These are phyloP conservation scores for Myotis pilosus DNA, from an alignment of 2,797 vertebrate species.

Conservation along the genomic window DNA sequence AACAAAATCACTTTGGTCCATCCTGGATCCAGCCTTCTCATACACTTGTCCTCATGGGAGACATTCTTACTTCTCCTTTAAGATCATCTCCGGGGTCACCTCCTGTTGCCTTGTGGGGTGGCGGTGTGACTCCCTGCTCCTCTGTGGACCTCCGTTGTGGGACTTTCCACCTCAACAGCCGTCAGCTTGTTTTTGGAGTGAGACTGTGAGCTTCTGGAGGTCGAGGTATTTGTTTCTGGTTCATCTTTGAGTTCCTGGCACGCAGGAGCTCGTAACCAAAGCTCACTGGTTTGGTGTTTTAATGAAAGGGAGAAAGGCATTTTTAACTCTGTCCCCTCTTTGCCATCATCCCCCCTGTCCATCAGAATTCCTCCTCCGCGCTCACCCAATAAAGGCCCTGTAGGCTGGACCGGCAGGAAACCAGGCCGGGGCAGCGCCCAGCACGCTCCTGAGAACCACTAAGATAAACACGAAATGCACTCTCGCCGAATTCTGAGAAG, in stretches of 20 bases:
- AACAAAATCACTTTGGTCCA: neutral
- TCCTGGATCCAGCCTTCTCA: neutral
- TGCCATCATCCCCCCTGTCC: neutral
- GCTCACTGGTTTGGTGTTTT: neutral
- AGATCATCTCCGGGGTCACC: neutral
- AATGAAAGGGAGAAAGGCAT: neutral
- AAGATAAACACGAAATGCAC: conserved; percentile 70
- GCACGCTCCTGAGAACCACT: conserved; percentile 56
- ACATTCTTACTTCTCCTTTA: neutral
- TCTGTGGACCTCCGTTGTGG: accelerated
- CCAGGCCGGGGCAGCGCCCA: neutral
- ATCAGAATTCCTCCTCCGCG: neutral
- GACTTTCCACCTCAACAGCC: neutral
- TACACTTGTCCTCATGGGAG: neutral
- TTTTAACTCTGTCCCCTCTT: neutral
- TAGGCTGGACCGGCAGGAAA: conserved; percentile 35
- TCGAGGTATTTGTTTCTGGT: neutral
- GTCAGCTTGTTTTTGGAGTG: neutral
- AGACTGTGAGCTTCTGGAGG: neutral
- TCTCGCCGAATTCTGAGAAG: conserved; percentile 51
- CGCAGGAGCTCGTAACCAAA: neutral
- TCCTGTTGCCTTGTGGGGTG: neutral
- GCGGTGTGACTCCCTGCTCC: neutral
- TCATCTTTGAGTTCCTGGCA: neutral
- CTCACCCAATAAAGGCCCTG: neutral